Conservation (phyloP, 1,140 invertebrate species). For the Potamilus streckersoni region DNA sequence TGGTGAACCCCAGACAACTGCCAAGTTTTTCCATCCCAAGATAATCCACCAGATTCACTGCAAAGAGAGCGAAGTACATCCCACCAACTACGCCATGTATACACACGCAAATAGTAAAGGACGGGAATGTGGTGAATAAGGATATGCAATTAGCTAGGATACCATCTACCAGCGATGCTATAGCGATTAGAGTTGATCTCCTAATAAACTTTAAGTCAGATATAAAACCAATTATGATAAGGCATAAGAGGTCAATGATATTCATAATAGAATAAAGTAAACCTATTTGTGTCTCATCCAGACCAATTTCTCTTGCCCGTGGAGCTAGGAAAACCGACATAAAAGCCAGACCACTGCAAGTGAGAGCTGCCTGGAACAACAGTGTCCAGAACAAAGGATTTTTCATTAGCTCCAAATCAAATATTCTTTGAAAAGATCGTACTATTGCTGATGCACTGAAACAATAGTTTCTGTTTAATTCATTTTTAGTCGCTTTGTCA, state of each 20-base stretch:
- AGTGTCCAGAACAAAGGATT: no score
- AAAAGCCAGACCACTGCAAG: no score
- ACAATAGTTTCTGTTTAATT: no score
- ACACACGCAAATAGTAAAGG: constrained; percentile 6
- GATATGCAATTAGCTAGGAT: constrained; percentile 4
- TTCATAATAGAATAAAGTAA: no score
- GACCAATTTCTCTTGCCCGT: no score
- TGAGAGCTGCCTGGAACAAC: no score
- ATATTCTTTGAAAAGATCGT: no score
- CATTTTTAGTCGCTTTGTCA: no score
- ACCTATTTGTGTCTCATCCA: no score
- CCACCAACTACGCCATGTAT: constrained; percentile 15
- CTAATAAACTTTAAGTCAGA: constrained; percentile 11
- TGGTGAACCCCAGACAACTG: constrained; percentile 3
- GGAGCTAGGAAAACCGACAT: no score
- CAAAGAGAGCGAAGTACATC: constrained; percentile 22
- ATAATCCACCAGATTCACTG: constrained; percentile 18
- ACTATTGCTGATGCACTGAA: no score
- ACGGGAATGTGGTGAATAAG: constrained; percentile 6
- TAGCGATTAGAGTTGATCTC: constrained; percentile 15
- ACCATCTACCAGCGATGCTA: constrained; percentile 3
- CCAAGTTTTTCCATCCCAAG: constrained; percentile 3
- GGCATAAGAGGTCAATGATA: not conserved
- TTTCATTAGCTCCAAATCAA: no score
- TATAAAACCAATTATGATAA: constrained; percentile 9